Evolutionary conservation across 2,888 invertebrate genomes (phyloP).

Genomic region (Orchesella flavescens): DNA sequence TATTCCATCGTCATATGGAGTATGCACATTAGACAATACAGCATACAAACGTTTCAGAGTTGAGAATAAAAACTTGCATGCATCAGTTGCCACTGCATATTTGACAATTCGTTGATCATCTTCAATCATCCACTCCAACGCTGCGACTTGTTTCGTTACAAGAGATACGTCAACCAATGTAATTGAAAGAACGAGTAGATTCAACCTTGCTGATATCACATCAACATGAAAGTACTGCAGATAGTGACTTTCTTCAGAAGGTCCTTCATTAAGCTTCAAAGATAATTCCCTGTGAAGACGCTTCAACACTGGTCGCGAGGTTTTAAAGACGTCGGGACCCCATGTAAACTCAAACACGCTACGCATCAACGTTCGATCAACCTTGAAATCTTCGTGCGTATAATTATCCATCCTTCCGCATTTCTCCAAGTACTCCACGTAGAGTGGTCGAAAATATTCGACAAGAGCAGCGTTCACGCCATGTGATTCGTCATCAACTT

Average conservation of each 20-base stretch:
- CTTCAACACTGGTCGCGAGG: not conserved
- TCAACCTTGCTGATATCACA: constrained; percentile 56
- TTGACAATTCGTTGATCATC: not conserved
- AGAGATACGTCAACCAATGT: constrained; percentile 29
- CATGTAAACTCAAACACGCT: constrained; percentile 23
- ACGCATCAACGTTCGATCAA: not conserved
- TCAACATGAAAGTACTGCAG: constrained; percentile 55
- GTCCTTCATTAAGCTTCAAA: not conserved
- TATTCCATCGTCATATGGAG: not conserved
- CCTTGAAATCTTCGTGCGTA: not conserved
- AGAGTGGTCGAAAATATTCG: constrained; percentile 15
- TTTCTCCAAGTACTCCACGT: constrained; percentile 15
- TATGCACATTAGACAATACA: not conserved
- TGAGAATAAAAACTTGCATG: constrained; percentile 39
- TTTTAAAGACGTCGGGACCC: constrained; percentile 33
- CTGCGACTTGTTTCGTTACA: constrained; percentile 28
- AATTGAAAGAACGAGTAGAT: constrained; percentile 51
- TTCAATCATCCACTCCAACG: constrained; percentile 30
- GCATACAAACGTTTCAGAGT: constrained; percentile 23
- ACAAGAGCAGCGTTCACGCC: not conserved
- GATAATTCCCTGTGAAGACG: constrained; percentile 13
- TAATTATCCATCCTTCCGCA: not conserved
- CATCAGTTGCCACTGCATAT: constrained; percentile 28
- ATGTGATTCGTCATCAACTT: not conserved
- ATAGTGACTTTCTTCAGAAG: constrained; percentile 25